Evolutionary conservation across 2,888 invertebrate species (phyloP).

Genomic region (Platycheirus rosarum): DNA sequence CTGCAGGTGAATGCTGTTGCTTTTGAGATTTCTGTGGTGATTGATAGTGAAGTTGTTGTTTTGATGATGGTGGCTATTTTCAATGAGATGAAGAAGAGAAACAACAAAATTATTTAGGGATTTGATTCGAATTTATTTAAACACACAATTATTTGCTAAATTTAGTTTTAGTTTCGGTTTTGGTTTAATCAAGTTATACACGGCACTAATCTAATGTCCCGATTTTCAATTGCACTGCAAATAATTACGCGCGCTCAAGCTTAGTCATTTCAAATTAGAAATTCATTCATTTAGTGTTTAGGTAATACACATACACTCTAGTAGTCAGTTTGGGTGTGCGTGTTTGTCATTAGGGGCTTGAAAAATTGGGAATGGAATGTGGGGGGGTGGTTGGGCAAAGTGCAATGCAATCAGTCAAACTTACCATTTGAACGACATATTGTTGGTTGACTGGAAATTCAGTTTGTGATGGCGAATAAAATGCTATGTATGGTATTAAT

Average conservation of each 20-base stretch:
- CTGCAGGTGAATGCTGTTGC: constrained; percentile 75
- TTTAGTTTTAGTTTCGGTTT: constrained; percentile 53
- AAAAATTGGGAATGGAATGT: neutral
- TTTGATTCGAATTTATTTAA: constrained; percentile 57
- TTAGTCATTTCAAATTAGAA: constrained; percentile 39
- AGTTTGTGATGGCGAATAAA: constrained; percentile 86
- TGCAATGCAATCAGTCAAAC: constrained; percentile 40
- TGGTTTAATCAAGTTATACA: constrained; percentile 7
- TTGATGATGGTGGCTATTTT: constrained; percentile 57
- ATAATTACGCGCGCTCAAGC: constrained; percentile 42
- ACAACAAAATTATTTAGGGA: constrained; percentile 54
- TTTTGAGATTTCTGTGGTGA: constrained; percentile 63
- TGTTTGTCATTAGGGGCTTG: neutral
- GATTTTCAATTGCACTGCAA: constrained; percentile 58
- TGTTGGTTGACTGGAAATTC: constrained; percentile 83
- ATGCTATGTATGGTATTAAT: constrained; percentile 92
- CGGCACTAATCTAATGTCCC: constrained; percentile 6
- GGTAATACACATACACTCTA: too few species aligned
- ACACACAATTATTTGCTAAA: constrained; percentile 55
- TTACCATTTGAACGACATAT: constrained; percentile 79
- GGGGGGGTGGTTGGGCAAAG: neutral
- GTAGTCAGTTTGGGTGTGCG: neutral
- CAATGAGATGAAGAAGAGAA: constrained; percentile 26
- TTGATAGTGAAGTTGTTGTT: constrained; percentile 72
- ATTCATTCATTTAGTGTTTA: constrained; percentile 10